phyloP scores from a whole-genome alignment of 2,888 invertebrate genomes.

The Tricholauxania praeusta region DNA sequence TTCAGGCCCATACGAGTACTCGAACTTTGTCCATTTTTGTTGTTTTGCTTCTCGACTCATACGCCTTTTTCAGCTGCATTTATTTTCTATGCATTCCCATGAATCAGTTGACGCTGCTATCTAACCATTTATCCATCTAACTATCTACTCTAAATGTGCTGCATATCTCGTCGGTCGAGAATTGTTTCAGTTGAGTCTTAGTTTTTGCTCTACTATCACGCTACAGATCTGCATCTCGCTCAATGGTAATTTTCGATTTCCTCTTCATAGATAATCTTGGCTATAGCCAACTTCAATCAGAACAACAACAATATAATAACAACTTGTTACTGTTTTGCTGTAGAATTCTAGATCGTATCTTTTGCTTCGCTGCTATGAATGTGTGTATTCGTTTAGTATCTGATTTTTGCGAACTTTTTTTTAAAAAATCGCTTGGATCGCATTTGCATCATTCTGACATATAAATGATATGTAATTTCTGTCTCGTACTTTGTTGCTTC shows the following conservation, averaged over 20 bases:
- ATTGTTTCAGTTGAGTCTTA: too few species aligned
- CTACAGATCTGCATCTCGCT: conserved; percentile 20
- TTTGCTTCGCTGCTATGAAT: background rate
- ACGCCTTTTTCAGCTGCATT: background rate
- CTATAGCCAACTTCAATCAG: conserved; percentile 29
- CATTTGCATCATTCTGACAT: conserved; percentile 52
- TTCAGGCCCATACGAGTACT: background rate
- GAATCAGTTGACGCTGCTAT: background rate
- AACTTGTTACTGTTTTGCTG: conserved; percentile 16
- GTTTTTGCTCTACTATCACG: conserved; percentile 7
- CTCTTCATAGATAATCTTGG: conserved; percentile 53
- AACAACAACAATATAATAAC: conserved; percentile 26
- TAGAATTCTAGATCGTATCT: background rate
- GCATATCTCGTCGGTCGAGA: conserved; percentile 8
- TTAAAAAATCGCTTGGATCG: conserved; percentile 7
- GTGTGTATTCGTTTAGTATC: conserved; percentile 4
- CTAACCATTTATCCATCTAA: background rate
- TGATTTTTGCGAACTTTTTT: conserved; percentile 41
- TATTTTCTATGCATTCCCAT: background rate
- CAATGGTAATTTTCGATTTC: conserved; percentile 61
- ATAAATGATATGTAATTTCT: conserved; percentile 58
- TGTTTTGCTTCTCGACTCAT: background rate
- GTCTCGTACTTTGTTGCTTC: background rate
- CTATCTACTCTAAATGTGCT: background rate
- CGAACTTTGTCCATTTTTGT: background rate